These are phyloP conservation scores for Aricia agestis DNA, from an alignment of 1,140 invertebrate species.

Conservation along the genomic window DNA sequence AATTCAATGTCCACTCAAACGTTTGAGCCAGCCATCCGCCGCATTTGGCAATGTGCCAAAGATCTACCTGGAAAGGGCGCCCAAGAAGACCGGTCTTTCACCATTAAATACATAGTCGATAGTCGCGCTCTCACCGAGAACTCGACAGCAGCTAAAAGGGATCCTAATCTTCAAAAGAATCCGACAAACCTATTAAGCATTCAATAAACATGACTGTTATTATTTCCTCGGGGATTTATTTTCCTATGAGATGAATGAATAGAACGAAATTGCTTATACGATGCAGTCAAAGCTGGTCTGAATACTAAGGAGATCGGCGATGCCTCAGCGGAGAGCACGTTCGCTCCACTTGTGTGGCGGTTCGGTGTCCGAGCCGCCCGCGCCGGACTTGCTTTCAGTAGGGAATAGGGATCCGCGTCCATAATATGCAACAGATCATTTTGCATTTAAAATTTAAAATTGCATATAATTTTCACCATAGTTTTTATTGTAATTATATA, in stretches of 20 bases:
- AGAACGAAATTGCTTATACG: slow-evolving; percentile 45
- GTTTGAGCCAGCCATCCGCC: background rate
- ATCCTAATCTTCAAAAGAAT: background rate
- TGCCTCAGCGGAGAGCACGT: slow-evolving; percentile 54
- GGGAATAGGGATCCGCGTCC: slow-evolving; percentile 14
- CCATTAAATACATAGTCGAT: background rate
- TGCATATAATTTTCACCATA: background rate
- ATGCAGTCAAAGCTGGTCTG: slow-evolving; percentile 38
- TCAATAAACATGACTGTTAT: slow-evolving; percentile 9
- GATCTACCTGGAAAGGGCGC: background rate
- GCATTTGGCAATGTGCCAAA: background rate
- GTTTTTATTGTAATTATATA: background rate
- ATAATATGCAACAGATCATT: slow-evolving; percentile 22
- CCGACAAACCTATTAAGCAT: background rate
- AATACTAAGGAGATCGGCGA: slow-evolving; percentile 51
- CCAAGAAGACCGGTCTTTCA: background rate
- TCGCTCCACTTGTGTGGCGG: slow-evolving; percentile 43
- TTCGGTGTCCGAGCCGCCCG: slow-evolving; percentile 40
- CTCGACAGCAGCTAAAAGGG: background rate
- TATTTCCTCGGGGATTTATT: background rate
- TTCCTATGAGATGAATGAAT: slow-evolving; percentile 22
- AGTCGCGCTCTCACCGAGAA: background rate
- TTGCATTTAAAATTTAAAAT: background rate
- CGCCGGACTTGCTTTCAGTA: slow-evolving; percentile 9
- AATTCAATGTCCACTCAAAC: background rate